Base-by-base conservation (phyloP, 2,113 vertebrate genomes). In the Laticauda laticaudata region DNA sequence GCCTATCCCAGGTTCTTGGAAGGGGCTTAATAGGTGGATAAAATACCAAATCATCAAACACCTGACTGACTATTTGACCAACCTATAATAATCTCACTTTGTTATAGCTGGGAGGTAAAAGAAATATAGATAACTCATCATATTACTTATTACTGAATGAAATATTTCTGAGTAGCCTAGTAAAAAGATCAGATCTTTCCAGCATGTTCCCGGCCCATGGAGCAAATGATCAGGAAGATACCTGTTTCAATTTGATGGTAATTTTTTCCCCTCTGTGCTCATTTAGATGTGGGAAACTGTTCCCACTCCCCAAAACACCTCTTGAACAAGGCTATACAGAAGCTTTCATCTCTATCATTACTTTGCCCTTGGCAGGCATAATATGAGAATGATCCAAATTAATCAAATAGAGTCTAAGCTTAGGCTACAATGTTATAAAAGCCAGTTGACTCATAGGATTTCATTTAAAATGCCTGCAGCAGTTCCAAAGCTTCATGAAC, bases 321-420 rank as follows among this genome's bases (percentile, higher is more conserved):
- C 87, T 91, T 26, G 7, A 43, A 89, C 51, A 91, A 90, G 56
- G 90, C 69, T 26, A 29, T 90, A 29, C 54, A 59, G 29, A 57
- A 48, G 24, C 91, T 96, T 90, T 94, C 51, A 90, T 43, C 81
- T n/a, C 75, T 86, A 51, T 15, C 14, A 48, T 64, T 54, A 5
- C 88, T 45, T 90, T 90, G 18, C 43, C 89, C 43, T 86, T n/a
- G n/a, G 21, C 86, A 92, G 88, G 20, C 2, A 9, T 75, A 11
- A 96, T 88, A 51, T 18, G 91, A 92, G 59, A 92, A 91, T 88
- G 93, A 94, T 88, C 88, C 91, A 92, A 92, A 94, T 93, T 75
- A 61, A 88, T 94, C 86, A 93, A 91, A 90, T 91, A 61, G 85
- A 14, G 39, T 43, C 92, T 43, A 88, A 93, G 48, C 15, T 34